A percentile compares a stretch with the other conserved stretches of the same genome.
phyloP scores from a whole-genome alignment of 2,888 invertebrate species.

The Serrognathus titanus region DNA sequence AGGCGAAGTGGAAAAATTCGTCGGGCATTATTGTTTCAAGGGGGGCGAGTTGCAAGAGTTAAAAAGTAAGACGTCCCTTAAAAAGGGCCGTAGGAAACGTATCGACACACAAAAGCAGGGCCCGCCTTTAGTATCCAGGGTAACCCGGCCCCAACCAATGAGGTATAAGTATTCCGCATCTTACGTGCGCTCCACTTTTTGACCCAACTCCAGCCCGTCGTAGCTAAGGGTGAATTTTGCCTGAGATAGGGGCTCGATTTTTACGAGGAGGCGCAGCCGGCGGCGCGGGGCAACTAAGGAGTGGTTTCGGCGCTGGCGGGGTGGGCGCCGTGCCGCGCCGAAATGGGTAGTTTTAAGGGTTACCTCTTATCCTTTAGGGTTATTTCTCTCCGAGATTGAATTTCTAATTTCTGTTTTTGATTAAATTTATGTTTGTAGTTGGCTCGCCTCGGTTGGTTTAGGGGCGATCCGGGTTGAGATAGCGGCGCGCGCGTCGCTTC shows the following conservation, averaged over 20 bases:
- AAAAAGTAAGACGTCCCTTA: too few species aligned
- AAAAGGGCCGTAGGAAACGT: too few species aligned
- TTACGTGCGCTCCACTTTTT: constrained; percentile 40
- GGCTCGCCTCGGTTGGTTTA: not conserved
- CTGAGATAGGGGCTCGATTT: constrained; percentile 39
- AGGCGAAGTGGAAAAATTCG: too few species aligned
- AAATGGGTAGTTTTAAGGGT: constrained; percentile 39
- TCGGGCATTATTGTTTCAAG: too few species aligned
- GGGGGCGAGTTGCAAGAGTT: too few species aligned
- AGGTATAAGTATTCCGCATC: constrained; percentile 47
- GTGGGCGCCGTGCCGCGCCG: constrained; percentile 8
- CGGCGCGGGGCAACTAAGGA: constrained; percentile 34
- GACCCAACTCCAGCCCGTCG: constrained; percentile 32
- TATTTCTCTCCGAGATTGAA: constrained; percentile 49
- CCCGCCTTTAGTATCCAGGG: constrained; percentile 39
- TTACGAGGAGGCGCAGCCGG: constrained; percentile 32
- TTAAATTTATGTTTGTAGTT: constrained; percentile 43
- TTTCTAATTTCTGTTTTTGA: constrained; percentile 52
- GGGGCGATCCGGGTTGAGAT: constrained; percentile 1
- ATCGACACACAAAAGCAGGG: not conserved
- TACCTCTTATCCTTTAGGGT: constrained; percentile 47
- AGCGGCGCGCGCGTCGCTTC: not conserved
- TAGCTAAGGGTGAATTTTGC: constrained; percentile 42
- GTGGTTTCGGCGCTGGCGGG: constrained; percentile 32
- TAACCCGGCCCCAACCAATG: constrained; percentile 45